Evolutionary conservation across 2,888 invertebrate genomes (phyloP).

Genomic region (Penaeus monodon): DNA sequence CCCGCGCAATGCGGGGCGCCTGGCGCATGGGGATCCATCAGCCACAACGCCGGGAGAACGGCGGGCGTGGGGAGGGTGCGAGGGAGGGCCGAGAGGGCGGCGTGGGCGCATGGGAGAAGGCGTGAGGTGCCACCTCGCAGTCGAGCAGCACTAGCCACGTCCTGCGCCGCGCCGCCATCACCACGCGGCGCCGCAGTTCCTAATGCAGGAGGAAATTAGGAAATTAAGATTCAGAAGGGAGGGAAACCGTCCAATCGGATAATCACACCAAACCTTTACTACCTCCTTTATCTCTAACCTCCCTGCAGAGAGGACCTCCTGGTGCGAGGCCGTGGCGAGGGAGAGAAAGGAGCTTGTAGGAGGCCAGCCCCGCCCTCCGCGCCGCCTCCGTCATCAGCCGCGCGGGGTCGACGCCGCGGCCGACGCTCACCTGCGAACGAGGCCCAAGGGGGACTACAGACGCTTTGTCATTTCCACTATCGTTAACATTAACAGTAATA

Average conservation of each 20-base stretch:
- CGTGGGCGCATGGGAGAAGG: slow-evolving; percentile 8
- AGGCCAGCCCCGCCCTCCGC: slow-evolving; percentile 29
- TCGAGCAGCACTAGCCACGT: slow-evolving; percentile 57
- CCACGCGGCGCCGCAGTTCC: slow-evolving; percentile 53
- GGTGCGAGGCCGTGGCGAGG: slow-evolving; percentile 39
- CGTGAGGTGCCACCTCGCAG: slow-evolving; percentile 20
- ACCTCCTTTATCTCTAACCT: no score
- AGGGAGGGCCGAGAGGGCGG: slow-evolving; percentile 27
- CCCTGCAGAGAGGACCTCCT: slow-evolving; percentile 11
- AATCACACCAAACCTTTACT: no score
- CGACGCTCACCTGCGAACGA: slow-evolving; percentile 23
- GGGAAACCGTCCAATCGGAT: no score
- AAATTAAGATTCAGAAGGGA: no score
- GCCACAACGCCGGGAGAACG: slow-evolving; percentile 39
- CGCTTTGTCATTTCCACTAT: not conserved
- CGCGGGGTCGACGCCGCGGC: slow-evolving; percentile 1
- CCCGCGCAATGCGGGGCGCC: slow-evolving; percentile 13
- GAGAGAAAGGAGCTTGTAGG: slow-evolving; percentile 55
- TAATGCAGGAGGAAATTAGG: not conserved
- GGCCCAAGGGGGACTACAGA: not conserved
- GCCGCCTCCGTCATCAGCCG: slow-evolving; percentile 31
- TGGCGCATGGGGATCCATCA: not conserved
- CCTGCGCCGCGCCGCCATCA: slow-evolving; percentile 50
- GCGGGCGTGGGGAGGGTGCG: slow-evolving; percentile 34
- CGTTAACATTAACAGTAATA: no score